Conservation (phyloP, 2,797 vertebrate genomes). For the Varecia variegata region DNA sequence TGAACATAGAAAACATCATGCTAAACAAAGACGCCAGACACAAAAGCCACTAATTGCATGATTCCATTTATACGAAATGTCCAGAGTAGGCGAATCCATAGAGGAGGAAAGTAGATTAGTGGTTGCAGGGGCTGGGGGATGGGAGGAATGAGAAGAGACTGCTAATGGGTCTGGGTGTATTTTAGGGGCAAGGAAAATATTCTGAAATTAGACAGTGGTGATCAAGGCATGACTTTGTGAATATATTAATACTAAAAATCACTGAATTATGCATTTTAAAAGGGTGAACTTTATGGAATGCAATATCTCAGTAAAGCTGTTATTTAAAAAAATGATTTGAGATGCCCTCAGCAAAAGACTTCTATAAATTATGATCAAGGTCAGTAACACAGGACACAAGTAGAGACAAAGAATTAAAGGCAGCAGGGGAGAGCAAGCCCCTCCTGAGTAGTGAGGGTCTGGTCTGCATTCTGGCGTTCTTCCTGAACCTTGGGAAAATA, state of each 20-base stretch:
- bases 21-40: not conserved
- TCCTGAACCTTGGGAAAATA: not conserved
- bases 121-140: no score
- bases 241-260: not conserved
- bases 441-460: not conserved
- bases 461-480: not conserved
- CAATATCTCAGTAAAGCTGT: not conserved
- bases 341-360: not conserved
- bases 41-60: not conserved
- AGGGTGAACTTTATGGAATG: not conserved
- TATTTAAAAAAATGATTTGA: not conserved
- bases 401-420: not conserved
- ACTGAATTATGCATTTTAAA: not conserved
- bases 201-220: not conserved
- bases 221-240: not conserved
- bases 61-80: not conserved
- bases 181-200: not conserved
- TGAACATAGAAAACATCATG: not conserved
- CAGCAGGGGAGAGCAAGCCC: not conserved
- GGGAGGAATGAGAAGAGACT: not conserved
- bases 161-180: fast-evolving
- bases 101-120: not conserved
- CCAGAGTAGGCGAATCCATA: not conserved
- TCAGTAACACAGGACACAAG: no score
- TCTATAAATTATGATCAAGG: not conserved